Percentiles rank a stretch among this genome's conserved stretches.
Evolutionary conservation across 2,888 invertebrate species (phyloP).

Genomic region (Athalia cordata): DNA sequence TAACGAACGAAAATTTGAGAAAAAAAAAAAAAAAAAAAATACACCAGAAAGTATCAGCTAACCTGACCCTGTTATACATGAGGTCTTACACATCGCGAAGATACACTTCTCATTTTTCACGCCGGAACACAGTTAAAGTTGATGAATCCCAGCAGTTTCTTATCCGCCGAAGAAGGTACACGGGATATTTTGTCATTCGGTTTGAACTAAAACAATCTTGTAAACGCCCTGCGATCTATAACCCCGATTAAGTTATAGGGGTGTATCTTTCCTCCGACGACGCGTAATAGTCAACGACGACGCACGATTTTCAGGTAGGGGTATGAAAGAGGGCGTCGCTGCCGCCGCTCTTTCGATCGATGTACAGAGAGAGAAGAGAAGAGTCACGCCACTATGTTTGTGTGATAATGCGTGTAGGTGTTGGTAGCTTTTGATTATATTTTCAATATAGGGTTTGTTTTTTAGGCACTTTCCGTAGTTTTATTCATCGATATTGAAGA

Average conservation of each 20-base stretch:
- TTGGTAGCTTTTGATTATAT: neutral
- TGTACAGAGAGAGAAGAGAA: constrained; percentile 48
- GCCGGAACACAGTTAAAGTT: neutral
- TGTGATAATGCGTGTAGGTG: neutral
- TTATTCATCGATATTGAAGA: too few relatives aligned
- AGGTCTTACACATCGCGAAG: neutral
- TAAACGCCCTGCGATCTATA: constrained; percentile 5
- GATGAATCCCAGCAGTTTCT: neutral
- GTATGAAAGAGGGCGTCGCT: constrained; percentile 60
- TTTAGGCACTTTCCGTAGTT: too few relatives aligned
- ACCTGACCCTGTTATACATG: too few relatives aligned
- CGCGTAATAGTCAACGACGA: constrained; percentile 45
- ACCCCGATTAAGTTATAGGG: constrained; percentile 5
- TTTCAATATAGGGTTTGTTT: neutral
- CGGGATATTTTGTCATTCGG: too few relatives aligned
- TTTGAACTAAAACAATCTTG: neutral
- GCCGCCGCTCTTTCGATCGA: constrained; percentile 60
- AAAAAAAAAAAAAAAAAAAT: too few relatives aligned
- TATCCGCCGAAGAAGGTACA: neutral
- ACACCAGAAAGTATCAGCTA: too few relatives aligned
- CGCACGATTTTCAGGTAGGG: constrained; percentile 47
- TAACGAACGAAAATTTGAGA: too few relatives aligned
- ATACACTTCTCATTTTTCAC: neutral
- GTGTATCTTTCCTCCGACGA: constrained; percentile 40
- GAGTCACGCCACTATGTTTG: constrained; percentile 49